Percentiles rank a stretch among this genome's conserved stretches.
phyloP scores from a whole-genome alignment of 2,113 vertebrate species.

The Mesoclemmys tuberculata region DNA sequence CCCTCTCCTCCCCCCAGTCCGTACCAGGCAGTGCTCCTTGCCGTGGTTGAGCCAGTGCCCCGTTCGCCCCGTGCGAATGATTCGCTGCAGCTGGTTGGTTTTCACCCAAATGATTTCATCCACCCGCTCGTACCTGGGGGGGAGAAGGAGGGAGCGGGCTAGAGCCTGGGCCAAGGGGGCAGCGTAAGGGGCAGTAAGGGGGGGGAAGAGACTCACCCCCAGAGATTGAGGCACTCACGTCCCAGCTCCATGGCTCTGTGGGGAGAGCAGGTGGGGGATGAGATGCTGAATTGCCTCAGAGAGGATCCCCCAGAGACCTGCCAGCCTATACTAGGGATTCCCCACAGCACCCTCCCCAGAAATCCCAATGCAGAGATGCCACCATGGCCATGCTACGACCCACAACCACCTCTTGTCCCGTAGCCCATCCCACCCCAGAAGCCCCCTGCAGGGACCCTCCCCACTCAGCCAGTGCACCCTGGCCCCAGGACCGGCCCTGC shows the following conservation, averaged over 20 bases:
- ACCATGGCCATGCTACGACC: background rate
- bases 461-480: background rate
- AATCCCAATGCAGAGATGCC: no score
- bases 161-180: background rate
- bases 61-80: constrained; percentile 91
- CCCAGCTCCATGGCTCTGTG: constrained; percentile 93
- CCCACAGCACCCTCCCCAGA: background rate
- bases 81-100: constrained; percentile 94
- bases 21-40: constrained; percentile 87
- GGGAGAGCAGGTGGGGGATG: background rate
- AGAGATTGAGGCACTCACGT: constrained; percentile 91
- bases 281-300: background rate
- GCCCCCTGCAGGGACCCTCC: background rate
- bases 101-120: constrained; percentile 98
- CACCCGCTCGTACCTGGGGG: constrained; percentile 87
- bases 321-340: background rate
- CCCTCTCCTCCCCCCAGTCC: no score
- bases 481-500: background rate
- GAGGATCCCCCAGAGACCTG: no score
- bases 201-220: constrained; percentile 84
- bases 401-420: no score
- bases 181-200: background rate
- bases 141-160: background rate
- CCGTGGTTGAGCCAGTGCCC: constrained; percentile 95
- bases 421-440: no score